Percentiles rank a stretch among this genome's conserved stretches.
phyloP scores from a whole-genome alignment of 2,113 vertebrate species.

The Macaca fascicularis region T2T-MFA8v1.1 NC_088390.1:18090001-18090500 shows the following conservation, averaged over 20 bases:
- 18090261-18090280: background rate
- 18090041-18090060: background rate
- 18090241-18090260: background rate
- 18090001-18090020: background rate
- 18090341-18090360: background rate
- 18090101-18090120: background rate
- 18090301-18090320: background rate
- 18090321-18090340: background rate
- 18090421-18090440: too few relatives aligned
- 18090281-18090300: background rate
- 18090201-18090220: background rate
- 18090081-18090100: background rate
- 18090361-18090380: background rate
- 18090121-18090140: background rate
- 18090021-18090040: background rate
- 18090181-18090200: background rate
- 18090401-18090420: background rate
- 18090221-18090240: background rate
- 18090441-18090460: background rate
- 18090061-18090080: background rate
- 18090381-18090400: background rate
- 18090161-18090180: background rate
- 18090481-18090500: background rate
- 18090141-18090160: background rate
- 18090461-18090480: background rate